Percentiles rank a stretch among this genome's conserved stretches.
Evolutionary conservation across 2,113 vertebrate species (phyloP).

Genomic region (Tylochromis polylepis): DNA sequence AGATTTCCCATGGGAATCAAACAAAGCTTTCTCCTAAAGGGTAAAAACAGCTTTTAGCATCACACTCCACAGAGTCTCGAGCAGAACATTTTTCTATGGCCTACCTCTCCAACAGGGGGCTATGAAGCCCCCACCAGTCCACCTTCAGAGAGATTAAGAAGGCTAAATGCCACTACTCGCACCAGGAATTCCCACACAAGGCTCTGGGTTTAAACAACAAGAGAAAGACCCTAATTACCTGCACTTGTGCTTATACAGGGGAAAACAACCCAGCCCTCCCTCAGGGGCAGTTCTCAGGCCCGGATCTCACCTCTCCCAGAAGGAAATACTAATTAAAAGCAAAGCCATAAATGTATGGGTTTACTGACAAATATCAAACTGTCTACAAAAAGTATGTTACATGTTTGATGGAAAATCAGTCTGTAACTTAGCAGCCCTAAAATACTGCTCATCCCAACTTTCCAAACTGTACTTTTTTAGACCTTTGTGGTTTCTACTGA

Average conservation of each 20-base stretch:
- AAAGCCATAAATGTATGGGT: neutral
- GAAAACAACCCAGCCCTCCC: neutral
- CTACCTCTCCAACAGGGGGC: neutral
- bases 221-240: neutral
- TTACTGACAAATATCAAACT: neutral
- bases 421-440: neutral
- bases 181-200: accelerated
- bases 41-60: neutral
- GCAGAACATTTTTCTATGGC: neutral
- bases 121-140: neutral
- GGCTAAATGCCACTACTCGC: neutral
- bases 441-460: neutral
- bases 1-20: neutral
- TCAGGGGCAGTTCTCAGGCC: neutral
- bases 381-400: neutral
- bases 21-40: neutral
- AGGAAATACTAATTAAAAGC: neutral
- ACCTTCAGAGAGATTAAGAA: neutral
- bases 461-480: neutral
- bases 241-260: neutral
- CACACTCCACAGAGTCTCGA: neutral
- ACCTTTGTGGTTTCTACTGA: neutral
- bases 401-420: neutral
- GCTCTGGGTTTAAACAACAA: neutral
- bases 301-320: neutral